A percentile compares a stretch with the other conserved stretches of the same genome.
phyloP scores from a whole-genome alignment of 2,888 invertebrate genomes.

The Phyllotreta striolata region DNA sequence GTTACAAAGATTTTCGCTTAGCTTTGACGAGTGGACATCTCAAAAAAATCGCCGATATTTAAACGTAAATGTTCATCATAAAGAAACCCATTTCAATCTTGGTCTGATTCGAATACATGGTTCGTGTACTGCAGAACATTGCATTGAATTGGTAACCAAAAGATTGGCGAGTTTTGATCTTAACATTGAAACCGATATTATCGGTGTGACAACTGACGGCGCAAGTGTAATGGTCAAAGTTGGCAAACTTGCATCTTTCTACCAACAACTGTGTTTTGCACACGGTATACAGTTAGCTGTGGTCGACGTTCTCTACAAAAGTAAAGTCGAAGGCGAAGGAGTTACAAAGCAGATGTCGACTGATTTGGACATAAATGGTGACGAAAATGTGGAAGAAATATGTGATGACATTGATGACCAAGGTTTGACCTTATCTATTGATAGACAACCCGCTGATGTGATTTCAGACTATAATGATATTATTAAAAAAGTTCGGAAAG shows the following conservation, averaged over 20 bases:
- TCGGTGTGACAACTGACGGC: slow-evolving; percentile 34
- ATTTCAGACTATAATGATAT: no score
- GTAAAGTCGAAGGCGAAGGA: background rate
- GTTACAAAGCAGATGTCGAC: no score
- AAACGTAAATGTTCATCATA: slow-evolving; percentile 33
- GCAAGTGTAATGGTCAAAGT: slow-evolving; percentile 40
- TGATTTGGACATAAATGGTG: no score
- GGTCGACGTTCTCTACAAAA: slow-evolving; percentile 39
- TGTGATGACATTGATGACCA: no score
- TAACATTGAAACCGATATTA: slow-evolving; percentile 3
- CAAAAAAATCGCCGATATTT: slow-evolving; percentile 24
- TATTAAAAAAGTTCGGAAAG: no score
- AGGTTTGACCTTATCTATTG: no score
- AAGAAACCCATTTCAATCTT: slow-evolving; percentile 24
- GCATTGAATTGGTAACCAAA: no score
- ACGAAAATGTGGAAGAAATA: no score
- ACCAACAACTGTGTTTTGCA: slow-evolving; percentile 43
- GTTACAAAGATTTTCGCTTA: background rate
- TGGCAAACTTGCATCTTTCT: slow-evolving; percentile 30
- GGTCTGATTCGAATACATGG: slow-evolving; percentile 29
- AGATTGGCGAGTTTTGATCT: no score
- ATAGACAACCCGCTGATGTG: no score
- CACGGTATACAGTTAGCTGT: slow-evolving; percentile 42
- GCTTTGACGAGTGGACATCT: slow-evolving; percentile 32
- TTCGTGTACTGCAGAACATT: slow-evolving; percentile 21